Percentiles rank a stretch among this genome's conserved stretches.
Conservation (phyloP, 2,888 invertebrate species). For the Beris chalybata region DNA sequence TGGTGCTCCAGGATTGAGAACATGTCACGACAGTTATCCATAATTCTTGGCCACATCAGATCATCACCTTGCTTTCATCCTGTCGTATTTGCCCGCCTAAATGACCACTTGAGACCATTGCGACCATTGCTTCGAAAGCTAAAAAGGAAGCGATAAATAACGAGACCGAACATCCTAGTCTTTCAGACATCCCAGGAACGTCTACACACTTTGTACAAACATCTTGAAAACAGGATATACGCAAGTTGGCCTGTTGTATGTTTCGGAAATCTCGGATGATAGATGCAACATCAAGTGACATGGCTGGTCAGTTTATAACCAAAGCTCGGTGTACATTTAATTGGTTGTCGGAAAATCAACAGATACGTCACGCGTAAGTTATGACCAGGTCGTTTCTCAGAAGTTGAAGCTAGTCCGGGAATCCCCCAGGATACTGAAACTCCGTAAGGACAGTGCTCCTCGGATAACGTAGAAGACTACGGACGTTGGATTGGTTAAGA, state of each 20-base stretch:
- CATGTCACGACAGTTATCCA: constrained; percentile 22
- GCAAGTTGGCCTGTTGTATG: no score
- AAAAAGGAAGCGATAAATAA: constrained; percentile 20
- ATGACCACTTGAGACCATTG: constrained; percentile 1
- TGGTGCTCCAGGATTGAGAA: background rate
- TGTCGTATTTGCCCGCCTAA: background rate
- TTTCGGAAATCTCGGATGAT: background rate
- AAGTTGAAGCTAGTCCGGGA: no score
- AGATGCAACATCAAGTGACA: constrained; percentile 11
- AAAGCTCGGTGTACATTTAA: background rate
- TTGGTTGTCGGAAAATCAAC: constrained; percentile 1
- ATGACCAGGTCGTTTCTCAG: background rate
- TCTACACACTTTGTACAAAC: constrained; percentile 20
- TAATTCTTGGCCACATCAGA: constrained; percentile 24
- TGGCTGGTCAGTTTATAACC: no score
- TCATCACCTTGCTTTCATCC: constrained; percentile 14
- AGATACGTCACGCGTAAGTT: background rate
- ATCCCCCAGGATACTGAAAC: no score
- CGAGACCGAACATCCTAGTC: constrained; percentile 7
- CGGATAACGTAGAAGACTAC: no score
- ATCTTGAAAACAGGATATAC: background rate
- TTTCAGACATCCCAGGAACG: background rate
- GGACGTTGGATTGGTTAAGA: no score
- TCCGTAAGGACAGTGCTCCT: no score
- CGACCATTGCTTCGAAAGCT: background rate